A percentile compares a stretch with the other conserved stretches of the same genome.
Conservation (phyloP, 2,113 vertebrate species). For the Chaetodon auriga region DNA sequence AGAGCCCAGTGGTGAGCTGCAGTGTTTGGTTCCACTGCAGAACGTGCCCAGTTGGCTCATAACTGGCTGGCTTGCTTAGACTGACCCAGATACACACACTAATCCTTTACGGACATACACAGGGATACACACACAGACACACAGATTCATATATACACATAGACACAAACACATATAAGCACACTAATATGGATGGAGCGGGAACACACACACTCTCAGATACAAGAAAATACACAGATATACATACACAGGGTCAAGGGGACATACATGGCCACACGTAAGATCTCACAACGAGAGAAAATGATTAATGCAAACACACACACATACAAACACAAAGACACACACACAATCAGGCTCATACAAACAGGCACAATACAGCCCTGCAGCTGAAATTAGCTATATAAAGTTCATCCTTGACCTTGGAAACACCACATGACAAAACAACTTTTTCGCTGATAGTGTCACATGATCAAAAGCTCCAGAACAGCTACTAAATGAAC, state of each 20-base stretch:
- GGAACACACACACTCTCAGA: not conserved
- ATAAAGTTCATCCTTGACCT: not conserved
- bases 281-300: not conserved
- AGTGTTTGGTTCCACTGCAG: conserved; percentile 65
- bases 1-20: conserved; percentile 51
- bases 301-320: not conserved
- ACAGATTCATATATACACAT: not conserved
- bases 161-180: not conserved
- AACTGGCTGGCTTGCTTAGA: conserved; percentile 53
- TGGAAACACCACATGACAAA: not conserved
- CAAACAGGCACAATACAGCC: not conserved
- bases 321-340: not conserved
- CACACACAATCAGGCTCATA: not conserved
- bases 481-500: not conserved
- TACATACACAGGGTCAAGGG: conserved; percentile 13
- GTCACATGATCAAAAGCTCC: not conserved
- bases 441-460: not conserved
- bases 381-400: not conserved
- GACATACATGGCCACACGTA: not conserved
- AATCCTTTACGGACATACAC: conserved; percentile 60
- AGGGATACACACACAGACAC: conserved; percentile 17
- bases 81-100: conserved; percentile 76
- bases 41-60: conserved; percentile 68
- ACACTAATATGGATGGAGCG: not conserved
- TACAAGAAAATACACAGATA: conserved; percentile 2